Base-by-base conservation (phyloP, 1,140 invertebrate species). In the Daktulosphaira vitifoliae region DNA sequence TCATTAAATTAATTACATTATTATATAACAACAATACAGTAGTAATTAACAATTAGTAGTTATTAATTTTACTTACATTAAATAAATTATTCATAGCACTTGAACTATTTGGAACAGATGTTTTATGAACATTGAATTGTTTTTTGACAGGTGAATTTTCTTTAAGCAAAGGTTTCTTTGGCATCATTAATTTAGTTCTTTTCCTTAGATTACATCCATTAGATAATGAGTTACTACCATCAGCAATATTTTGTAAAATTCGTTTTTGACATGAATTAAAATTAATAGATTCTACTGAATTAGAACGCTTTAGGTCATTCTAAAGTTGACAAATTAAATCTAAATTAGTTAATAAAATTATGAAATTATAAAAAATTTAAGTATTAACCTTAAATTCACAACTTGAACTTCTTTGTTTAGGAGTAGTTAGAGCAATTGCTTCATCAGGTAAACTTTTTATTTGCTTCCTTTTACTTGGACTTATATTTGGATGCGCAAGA, bases 401-500 rank as follows among this genome's bases (percentile, higher is more conserved):
- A 11, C 52, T 54, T 9, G 37, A 39, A 59, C 16, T 62, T 22
- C 15, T 62, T 33, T 62, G 42, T 33, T 48, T 62, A 15, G 3
- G 39, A 11, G 42, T 26, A 13, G 26, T 29, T 3, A 16, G 9
- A 33, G 22, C 25, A 48, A 25, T 15, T 11, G 44, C 29, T 7
- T 44, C n/a, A 33, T 48, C 42, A 33, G 42, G 18, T 18, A 62
- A 0, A 62, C 16, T 48, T 33, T 48, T 48, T 4, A 48, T 62
- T 62, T 44, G 25, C 16, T 48, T 62, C 13, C 16, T 23, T 48
- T 25, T 62, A 62, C 23, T 62, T 1, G 56, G 42, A 15, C 29
- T 48, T 26, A 64, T 42, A 2, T 15, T 29, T 25, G 65, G 33
- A 26, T 93, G 88, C 15, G 91, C 88, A 33, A 94, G 78, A 3